These are phyloP conservation scores for Accipiter virgatus DNA, from an alignment of 2,113 vertebrate species.

Conservation along the genomic window DNA sequence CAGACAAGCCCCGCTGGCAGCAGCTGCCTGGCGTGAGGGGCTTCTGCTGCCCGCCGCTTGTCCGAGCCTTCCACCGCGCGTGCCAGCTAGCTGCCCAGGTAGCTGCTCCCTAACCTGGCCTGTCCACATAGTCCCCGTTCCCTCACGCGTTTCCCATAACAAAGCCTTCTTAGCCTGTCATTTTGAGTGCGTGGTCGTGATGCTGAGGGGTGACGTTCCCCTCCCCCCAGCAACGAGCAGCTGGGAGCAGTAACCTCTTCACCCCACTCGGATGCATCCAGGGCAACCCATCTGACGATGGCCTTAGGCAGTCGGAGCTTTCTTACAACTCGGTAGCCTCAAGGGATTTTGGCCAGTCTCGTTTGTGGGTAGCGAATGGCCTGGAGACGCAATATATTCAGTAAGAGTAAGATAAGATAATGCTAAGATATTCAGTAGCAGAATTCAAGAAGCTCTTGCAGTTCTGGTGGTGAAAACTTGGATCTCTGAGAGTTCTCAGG, in stretches of 20 bases:
- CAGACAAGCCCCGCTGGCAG: not conserved
- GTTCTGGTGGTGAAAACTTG: not conserved
- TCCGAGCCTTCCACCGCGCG: not conserved
- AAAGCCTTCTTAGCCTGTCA: not conserved
- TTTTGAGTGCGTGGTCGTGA: not conserved
- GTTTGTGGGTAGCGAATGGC: not conserved
- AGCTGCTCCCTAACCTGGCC: not conserved
- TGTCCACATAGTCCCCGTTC: not conserved
- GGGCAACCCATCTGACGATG: not conserved
- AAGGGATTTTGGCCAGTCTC: not conserved
- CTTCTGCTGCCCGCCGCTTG: not conserved
- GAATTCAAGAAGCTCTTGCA: not conserved
- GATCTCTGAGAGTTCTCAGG: not conserved
- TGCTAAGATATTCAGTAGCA: not conserved
- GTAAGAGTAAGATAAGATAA: not conserved
- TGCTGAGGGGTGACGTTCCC: not conserved
- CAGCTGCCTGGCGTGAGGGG: not conserved
- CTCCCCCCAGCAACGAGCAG: accelerated
- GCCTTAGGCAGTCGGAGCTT: not conserved
- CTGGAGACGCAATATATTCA: not conserved
- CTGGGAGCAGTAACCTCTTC: constrained; percentile 30
- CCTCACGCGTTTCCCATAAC: accelerated
- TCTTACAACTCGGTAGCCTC: not conserved
- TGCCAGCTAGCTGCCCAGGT: not conserved
- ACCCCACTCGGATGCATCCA: not conserved